A percentile compares a stretch with the other conserved stretches of the same genome.
These are phyloP conservation scores for Dasypolia templi DNA, from an alignment of 2,888 invertebrate species.

Conservation along the genomic window DNA sequence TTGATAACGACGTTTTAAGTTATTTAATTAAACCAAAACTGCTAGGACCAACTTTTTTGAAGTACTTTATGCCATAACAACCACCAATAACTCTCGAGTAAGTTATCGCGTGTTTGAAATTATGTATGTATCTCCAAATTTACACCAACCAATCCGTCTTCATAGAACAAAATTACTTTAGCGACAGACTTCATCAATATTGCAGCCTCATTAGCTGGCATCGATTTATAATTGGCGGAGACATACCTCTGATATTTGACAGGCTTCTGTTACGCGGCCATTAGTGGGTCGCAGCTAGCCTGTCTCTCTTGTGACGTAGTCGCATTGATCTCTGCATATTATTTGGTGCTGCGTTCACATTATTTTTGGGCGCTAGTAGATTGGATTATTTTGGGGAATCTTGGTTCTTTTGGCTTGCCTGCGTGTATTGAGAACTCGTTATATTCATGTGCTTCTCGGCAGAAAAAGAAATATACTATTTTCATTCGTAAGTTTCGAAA, in stretches of 20 bases:
- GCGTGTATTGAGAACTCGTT: background rate
- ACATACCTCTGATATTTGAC: slow-evolving; percentile 43
- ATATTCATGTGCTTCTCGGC: background rate
- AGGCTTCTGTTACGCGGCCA: slow-evolving; percentile 32
- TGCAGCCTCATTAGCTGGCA: slow-evolving; percentile 37
- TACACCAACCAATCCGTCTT: slow-evolving; percentile 31
- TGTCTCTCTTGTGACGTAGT: slow-evolving; percentile 38
- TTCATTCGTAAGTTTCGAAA: background rate
- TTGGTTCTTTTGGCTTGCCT: background rate
- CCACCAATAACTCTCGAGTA: too few species aligned
- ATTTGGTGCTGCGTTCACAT: slow-evolving; percentile 36
- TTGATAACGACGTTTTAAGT: too few species aligned
- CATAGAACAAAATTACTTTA: slow-evolving; percentile 20
- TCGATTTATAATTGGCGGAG: slow-evolving; percentile 31
- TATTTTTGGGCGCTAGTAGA: slow-evolving; percentile 5
- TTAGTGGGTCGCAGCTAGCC: slow-evolving; percentile 32
- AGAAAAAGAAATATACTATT: background rate
- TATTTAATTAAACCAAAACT: background rate
- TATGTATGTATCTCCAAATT: background rate
- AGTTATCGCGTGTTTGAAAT: background rate
- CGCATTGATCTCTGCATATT: slow-evolving; percentile 43
- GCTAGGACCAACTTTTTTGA: background rate
- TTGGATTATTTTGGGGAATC: background rate
- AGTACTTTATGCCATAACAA: background rate
- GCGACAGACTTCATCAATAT: slow-evolving; percentile 32